Evolutionary conservation across 2,888 invertebrate species (phyloP).

Genomic region (Entomobrya proxima): DNA sequence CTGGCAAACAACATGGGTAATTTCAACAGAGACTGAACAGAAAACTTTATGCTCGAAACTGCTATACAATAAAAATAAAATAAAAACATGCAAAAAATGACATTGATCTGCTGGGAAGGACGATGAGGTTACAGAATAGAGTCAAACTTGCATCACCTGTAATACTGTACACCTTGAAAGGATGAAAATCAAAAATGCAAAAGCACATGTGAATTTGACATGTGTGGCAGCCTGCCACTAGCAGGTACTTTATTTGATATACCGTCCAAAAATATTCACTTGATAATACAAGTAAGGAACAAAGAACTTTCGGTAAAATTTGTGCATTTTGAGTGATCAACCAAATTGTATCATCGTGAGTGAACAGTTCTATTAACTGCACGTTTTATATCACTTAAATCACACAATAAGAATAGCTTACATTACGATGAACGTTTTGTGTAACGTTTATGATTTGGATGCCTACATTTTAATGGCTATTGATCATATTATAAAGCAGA

Average conservation of each 20-base stretch:
- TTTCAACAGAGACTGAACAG: neutral
- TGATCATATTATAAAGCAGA: too few relatives aligned
- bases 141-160: neutral
- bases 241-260: too few relatives aligned
- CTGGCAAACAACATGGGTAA: neutral
- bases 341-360: neutral
- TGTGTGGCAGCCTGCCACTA: neutral
- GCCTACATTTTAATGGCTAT: too few relatives aligned
- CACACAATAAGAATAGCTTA: neutral
- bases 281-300: neutral
- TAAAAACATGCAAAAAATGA: slow-evolving; percentile 20
- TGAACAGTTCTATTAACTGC: neutral
- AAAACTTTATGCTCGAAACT: neutral
- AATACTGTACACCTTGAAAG: neutral
- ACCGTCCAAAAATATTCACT: too few relatives aligned
- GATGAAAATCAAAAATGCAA: too few relatives aligned
- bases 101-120: slow-evolving; percentile 3
- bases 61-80: neutral
- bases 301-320: neutral
- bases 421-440: too few relatives aligned
- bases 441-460: too few relatives aligned
- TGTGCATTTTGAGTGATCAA: neutral
- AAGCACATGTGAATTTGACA: neutral
- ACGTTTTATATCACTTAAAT: neutral
- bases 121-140: neutral